These are phyloP conservation scores for Hippoglossus hippoglossus DNA, from an alignment of 2,797 vertebrate genomes.

Conservation along the genomic window DNA sequence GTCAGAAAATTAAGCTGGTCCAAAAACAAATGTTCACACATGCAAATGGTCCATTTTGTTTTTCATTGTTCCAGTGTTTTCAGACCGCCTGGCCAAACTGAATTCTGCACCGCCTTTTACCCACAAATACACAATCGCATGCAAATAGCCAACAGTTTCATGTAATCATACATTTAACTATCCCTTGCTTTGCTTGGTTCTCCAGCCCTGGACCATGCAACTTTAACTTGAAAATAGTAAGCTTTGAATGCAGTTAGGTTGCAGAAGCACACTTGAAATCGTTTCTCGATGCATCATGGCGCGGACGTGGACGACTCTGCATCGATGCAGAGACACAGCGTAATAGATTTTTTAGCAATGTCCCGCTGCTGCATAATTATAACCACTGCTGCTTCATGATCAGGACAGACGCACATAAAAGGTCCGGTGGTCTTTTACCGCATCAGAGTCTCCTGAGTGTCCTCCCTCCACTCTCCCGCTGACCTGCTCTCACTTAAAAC, in stretches of 20 bases:
- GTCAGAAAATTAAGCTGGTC: constrained; percentile 7
- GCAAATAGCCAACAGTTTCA: not conserved
- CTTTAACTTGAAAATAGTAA: not conserved
- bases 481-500: too few species aligned
- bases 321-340: too few species aligned
- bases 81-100: constrained; percentile 19
- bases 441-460: too few species aligned
- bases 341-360: too few species aligned
- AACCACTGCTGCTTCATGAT: too few species aligned
- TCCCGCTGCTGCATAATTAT: too few species aligned
- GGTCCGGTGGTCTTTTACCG: too few species aligned
- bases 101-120: constrained; percentile 22
- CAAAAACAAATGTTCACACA: not conserved
- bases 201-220: not conserved
- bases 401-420: too few species aligned
- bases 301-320: too few species aligned
- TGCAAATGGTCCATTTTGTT: constrained; percentile 19
- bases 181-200: not conserved
- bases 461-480: too few species aligned
- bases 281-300: too few species aligned
- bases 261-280: too few species aligned
- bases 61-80: not conserved
- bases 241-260: not conserved
- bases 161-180: constrained; percentile 20
- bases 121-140: constrained; percentile 29